Evolutionary conservation across 2,113 vertebrate species (phyloP).

Genomic region (Balaenoptera acutorostrata): DNA sequence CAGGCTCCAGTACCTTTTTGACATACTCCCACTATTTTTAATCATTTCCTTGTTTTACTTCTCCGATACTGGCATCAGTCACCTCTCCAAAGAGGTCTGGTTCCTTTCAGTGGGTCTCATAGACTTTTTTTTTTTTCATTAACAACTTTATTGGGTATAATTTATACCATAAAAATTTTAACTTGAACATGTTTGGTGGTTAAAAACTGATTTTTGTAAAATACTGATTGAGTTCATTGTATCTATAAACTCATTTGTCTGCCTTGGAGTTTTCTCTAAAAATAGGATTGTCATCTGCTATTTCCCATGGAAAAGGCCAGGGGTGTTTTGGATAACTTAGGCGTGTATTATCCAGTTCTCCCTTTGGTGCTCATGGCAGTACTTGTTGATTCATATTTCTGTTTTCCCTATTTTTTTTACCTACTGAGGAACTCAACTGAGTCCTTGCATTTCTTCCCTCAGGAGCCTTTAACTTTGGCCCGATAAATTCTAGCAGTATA

Average conservation of each 20-base stretch:
- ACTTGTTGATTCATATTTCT: not conserved
- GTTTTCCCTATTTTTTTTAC: not conserved
- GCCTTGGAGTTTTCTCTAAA: not conserved
- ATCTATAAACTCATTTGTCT: not conserved
- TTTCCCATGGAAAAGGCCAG: not conserved
- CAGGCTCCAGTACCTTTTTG: not conserved
- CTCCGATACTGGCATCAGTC: not conserved
- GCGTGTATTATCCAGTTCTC: not conserved
- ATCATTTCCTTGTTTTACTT: not conserved
- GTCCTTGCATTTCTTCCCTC: not conserved
- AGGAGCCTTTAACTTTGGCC: not conserved
- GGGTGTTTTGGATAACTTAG: not conserved
- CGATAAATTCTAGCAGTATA: not conserved
- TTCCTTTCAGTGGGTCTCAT: not conserved
- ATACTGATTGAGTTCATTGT: not conserved
- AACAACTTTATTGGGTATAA: not conserved
- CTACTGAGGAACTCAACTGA: not conserved
- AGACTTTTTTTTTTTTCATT: not conserved
- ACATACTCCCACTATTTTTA: not conserved
- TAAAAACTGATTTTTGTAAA: not conserved
- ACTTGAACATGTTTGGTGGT: not conserved
- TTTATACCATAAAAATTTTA: slow-evolving; percentile 3
- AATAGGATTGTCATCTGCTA: not conserved
- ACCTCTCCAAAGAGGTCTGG: not conserved
- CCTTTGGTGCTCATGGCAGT: not conserved